Evolutionary conservation across 2,113 vertebrate genomes (phyloP).

Genomic region (Circaetus gallicus): DNA sequence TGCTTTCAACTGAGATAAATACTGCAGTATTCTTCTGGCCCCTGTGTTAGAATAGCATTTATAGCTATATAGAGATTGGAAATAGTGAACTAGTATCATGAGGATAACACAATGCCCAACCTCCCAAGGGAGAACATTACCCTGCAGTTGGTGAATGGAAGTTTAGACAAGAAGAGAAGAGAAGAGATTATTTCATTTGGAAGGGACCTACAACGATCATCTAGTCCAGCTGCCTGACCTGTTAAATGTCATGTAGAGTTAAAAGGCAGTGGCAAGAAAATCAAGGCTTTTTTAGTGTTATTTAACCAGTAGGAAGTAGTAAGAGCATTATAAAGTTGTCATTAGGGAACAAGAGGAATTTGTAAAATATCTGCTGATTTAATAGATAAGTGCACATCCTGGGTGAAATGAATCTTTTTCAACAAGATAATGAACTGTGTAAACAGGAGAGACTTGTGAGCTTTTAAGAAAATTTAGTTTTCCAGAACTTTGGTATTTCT

Average conservation of each 20-base stretch:
- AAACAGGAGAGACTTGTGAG: background rate
- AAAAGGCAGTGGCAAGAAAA: background rate
- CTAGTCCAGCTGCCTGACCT: background rate
- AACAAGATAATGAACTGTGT: background rate
- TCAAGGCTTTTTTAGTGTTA: background rate
- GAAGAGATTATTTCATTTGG: background rate
- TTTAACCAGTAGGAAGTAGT: background rate
- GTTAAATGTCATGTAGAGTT: background rate
- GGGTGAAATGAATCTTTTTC: background rate
- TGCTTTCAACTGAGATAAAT: background rate
- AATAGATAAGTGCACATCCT: background rate
- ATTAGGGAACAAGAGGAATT: background rate
- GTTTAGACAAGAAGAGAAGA: background rate
- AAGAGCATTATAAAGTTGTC: background rate
- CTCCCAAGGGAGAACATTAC: background rate
- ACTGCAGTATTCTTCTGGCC: background rate
- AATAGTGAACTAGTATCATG: background rate
- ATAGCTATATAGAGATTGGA: background rate
- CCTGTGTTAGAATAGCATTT: background rate
- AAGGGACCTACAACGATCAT: background rate
- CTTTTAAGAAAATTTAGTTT: background rate
- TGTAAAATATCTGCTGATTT: background rate
- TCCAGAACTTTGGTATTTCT: background rate
- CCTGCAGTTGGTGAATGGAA: background rate
- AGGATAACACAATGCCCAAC: fast-evolving